phyloP scores from a whole-genome alignment of 1,140 invertebrate genomes.

The Diabrotica undecimpunctata region DNA sequence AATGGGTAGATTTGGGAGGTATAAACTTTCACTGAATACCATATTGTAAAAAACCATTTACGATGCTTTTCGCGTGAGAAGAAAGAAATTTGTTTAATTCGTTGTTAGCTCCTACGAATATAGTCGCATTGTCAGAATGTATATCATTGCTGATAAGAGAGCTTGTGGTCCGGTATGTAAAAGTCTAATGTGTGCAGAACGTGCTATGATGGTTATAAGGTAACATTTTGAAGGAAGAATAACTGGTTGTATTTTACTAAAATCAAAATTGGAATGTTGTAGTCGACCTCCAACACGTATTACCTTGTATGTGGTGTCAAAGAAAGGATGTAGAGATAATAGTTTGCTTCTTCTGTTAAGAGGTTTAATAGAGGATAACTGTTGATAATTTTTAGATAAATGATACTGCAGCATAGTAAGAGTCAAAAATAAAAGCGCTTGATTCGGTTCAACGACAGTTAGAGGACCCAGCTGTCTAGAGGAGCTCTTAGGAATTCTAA shows the following conservation, averaged over 20 bases:
- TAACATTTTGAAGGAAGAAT: too few relatives aligned
- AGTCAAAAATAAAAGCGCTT: constrained; percentile 5
- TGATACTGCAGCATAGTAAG: constrained; percentile 9
- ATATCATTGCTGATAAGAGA: too few relatives aligned
- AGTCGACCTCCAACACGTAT: constrained; percentile 37
- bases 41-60: constrained; percentile 23
- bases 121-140: too few relatives aligned
- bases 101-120: too few relatives aligned
- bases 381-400: constrained; percentile 18
- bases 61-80: too few relatives aligned
- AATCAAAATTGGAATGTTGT: constrained; percentile 23
- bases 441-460: constrained; percentile 8
- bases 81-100: too few relatives aligned
- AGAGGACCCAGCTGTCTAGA: neutral
- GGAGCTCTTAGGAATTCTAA: neutral
- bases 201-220: too few relatives aligned
- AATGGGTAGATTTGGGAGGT: too few relatives aligned
- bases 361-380: constrained; percentile 9
- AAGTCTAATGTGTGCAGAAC: too few relatives aligned
- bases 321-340: constrained; percentile 36
- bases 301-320: constrained; percentile 24
- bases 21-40: too few relatives aligned
- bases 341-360: constrained; percentile 17
- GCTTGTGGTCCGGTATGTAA: too few relatives aligned
- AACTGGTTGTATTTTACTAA: constrained; percentile 36